Evolutionary conservation across 92 coral and sea anemone genomes (phyloP), one percentile per base, ranked within the genome.

Genomic region (Scolanthus callimorphus): DNA sequence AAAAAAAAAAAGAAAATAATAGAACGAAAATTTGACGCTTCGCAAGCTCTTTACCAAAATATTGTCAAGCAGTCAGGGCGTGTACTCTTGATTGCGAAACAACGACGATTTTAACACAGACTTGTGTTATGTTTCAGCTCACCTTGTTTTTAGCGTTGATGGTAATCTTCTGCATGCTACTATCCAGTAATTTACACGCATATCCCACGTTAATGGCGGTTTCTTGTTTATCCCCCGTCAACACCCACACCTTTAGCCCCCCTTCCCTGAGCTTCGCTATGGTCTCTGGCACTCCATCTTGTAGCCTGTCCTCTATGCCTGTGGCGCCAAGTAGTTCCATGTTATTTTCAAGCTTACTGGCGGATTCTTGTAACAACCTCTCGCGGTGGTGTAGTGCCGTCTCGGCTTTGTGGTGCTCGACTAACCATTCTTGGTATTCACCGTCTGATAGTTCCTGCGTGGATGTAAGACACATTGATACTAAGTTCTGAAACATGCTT

Each of bases 191-290:
- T 29, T 62, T 84, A 30, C 96, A 73, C 30, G 98, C 83, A 63
- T 88, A 59, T 3, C 90, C 96, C 31, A 92, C 80, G 61, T 89
- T 92, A 29, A 92, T 78, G 0, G 98, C 98, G 8, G 98, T 92
- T 71, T 92, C 98, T 96, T 94, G 99, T 51, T 94, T 94, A 30
- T 94, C 99, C 13, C 99, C 99, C 19, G 99, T 94, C 27, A 94
- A 86, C 27, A 94, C 97, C 99, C 99, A 94, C 1, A 94, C 94
- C 61, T 94, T 94, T 3, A 94, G 67, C 22, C 99, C 99, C 43
- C 86, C 99, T 44, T 76, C 80, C 26, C 99, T 91, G 27, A 94
- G 76, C 66, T 67, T 85, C 6, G 90, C 99, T 20, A 94, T 94
- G 55, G 99, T 80, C 68, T 94, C 94, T 29, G 99, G 96, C 55